These are phyloP conservation scores for Sycobia sp. DNA, from an alignment of 1,140 invertebrate species.

Conservation along the genomic window DNA sequence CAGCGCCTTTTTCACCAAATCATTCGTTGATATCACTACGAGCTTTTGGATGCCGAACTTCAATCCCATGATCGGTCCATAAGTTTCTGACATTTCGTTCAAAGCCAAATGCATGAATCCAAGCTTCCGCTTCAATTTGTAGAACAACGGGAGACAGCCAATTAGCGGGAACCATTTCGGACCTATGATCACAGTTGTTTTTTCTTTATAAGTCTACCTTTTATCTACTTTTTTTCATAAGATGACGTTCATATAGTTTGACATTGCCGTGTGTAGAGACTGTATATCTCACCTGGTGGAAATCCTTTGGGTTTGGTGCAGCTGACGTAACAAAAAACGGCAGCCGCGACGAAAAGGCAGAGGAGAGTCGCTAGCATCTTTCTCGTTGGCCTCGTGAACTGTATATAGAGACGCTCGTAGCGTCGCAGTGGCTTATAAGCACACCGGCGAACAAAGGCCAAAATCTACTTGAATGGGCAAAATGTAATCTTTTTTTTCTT, in stretches of 20 bases:
- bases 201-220: neutral
- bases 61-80: conserved; percentile 60
- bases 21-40: conserved; percentile 67
- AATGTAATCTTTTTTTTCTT: no score
- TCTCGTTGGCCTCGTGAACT: no score
- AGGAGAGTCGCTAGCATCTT: conserved; percentile 36
- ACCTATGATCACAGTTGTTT: conserved; percentile 44
- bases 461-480: no score
- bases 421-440: no score
- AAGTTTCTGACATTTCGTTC: conserved; percentile 44
- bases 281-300: conserved; percentile 48
- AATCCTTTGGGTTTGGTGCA: conserved; percentile 50
- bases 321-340: conserved; percentile 40
- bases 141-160: conserved; percentile 52
- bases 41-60: conserved; percentile 66
- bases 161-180: conserved; percentile 60
- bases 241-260: no score
- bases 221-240: no score
- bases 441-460: no score
- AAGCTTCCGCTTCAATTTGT: conserved; percentile 40
- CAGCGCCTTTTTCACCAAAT: conserved; percentile 67
- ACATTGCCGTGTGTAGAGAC: no score
- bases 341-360: conserved; percentile 32
- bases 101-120: conserved; percentile 54
- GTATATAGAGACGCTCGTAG: no score